phyloP scores from a whole-genome alignment of 2,113 vertebrate species.

The Amblyornis subalaris region DNA sequence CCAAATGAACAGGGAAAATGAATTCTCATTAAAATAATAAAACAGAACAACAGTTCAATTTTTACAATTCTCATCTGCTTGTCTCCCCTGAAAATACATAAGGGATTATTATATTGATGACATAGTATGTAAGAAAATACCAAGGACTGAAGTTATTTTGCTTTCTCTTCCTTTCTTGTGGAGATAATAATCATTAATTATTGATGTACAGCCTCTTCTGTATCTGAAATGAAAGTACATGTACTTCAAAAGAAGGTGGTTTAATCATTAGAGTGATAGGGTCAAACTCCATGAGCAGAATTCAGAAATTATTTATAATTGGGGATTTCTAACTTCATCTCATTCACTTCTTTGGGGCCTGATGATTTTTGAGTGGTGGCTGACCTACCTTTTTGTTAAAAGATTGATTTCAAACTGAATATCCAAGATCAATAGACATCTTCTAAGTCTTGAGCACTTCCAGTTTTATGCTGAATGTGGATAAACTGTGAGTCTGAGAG shows the following conservation, averaged over 20 bases:
- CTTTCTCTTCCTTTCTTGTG: background rate
- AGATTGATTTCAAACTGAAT: background rate
- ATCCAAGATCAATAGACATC: background rate
- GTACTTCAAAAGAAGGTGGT: background rate
- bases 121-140: background rate
- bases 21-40: background rate
- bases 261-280: background rate
- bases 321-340: background rate
- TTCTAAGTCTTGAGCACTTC: background rate
- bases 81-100: background rate
- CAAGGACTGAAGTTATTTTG: background rate
- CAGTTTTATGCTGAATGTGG: background rate
- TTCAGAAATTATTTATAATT: background rate
- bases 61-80: background rate
- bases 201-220: background rate
- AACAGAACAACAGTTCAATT: background rate
- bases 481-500: background rate
- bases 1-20: background rate
- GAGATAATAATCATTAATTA: background rate
- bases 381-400: background rate
- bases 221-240: background rate
- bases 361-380: background rate
- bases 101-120: background rate
- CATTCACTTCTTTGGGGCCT: background rate
- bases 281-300: background rate